A percentile compares a stretch with the other conserved stretches of the same genome.
Evolutionary conservation across 2,888 invertebrate species (phyloP).

Genomic region (Iphiclides podalirius): DNA sequence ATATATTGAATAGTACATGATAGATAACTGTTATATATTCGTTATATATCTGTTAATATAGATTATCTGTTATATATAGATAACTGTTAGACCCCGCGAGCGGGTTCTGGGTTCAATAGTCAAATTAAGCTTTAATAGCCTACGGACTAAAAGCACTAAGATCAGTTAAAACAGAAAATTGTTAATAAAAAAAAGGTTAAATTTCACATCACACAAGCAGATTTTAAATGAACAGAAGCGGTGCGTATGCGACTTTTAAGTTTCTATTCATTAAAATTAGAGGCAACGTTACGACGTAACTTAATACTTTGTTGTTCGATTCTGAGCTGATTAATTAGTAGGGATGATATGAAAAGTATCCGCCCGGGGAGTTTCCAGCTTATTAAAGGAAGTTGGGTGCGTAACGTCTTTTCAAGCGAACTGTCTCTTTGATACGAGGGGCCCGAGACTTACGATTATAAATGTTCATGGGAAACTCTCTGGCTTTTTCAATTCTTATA

Average conservation of each 20-base stretch:
- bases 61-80: no score
- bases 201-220: no score
- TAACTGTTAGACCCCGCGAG: no score
- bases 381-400: slow-evolving; percentile 69
- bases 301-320: slow-evolving; percentile 69
- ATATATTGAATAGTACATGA: no score
- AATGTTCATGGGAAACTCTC: slow-evolving; percentile 27
- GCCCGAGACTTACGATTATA: slow-evolving; percentile 50
- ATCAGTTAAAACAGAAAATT: no score
- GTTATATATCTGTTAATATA: no score
- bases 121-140: no score
- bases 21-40: no score
- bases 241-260: slow-evolving; percentile 7
- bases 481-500: neutral
- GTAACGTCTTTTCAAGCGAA: slow-evolving; percentile 72
- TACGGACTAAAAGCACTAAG: no score
- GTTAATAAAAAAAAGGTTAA: no score
- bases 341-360: slow-evolving; percentile 67
- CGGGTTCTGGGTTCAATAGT: no score
- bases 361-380: slow-evolving; percentile 50
- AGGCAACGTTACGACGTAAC: slow-evolving; percentile 50
- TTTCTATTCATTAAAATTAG: slow-evolving; percentile 53
- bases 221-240: neutral
- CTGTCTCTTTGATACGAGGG: slow-evolving; percentile 62
- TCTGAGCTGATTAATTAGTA: slow-evolving; percentile 71